Evolutionary conservation across 2,797 vertebrate genomes (phyloP), one percentile per base, ranked within the genome.

Genomic region (Taeniopygia guttata): DNA sequence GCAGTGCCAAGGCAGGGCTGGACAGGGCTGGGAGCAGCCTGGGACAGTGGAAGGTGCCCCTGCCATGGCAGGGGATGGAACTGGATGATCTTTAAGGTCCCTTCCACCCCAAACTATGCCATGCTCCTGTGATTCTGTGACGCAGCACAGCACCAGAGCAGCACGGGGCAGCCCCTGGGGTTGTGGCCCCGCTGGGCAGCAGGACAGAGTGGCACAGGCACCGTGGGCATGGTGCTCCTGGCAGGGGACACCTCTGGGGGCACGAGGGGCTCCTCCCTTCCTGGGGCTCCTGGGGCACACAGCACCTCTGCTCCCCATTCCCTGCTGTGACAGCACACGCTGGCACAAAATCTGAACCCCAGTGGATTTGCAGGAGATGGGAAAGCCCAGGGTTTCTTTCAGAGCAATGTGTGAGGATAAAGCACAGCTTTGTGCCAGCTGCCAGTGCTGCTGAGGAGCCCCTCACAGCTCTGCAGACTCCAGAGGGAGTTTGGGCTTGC

Each of bases 271-370:
- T 29, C 52, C 45, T 40, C 56, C 23, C 32, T 48, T 5, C 60
- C 2, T 20, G 16, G 72, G 26, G 36, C 60, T 63, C 13, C 0
- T 30, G 67, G 21, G 52, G 38, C 38, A 19, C 36, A 4, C 8
- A 15, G 32, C 43, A 13, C 16, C 49, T 29, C 69, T 16, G 36
- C 27, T 70, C 36, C n/a, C 59, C 17, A 1, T 3, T 17, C 60
- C 1, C 20, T 42, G 60, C 40, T 0, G 0, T 2, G 34, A n/a
- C 42, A 43, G 3, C 48, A 14, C 29, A 3, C 0, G 0, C 29
- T 16, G 48, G 30, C 56, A 48, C 56, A 4, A 40, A 36, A 13
- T 0, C 3, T 0, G 8, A 17, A 16, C 42, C 76, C 46, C 1
- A 2, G 1, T 4, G 66, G 30, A 32, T 38, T 6, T 43, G 18